Conservation (phyloP, 2,113 vertebrate genomes). For the Bostrychus sinensis region DNA sequence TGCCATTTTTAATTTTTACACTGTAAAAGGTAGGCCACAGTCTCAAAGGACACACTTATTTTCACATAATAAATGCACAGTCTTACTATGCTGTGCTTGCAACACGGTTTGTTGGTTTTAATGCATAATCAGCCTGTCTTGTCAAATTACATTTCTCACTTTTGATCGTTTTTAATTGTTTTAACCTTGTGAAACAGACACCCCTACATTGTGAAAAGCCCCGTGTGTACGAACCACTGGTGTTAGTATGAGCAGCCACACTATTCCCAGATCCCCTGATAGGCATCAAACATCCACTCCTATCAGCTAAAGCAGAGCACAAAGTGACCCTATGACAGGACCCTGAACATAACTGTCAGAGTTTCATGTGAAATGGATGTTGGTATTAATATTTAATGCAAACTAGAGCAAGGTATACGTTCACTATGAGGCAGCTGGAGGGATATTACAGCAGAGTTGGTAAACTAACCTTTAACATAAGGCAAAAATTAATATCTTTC, state of each 20-base stretch:
- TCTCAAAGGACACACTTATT: not conserved
- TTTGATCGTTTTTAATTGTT: conserved; percentile 5
- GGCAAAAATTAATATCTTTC: not conserved
- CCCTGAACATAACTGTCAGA: conserved; percentile 16
- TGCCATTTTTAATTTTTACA: not conserved
- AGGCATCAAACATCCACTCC: conserved; percentile 27
- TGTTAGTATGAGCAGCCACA: not conserved
- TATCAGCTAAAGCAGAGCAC: conserved; percentile 28
- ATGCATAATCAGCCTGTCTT: conserved; percentile 5
- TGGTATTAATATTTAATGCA: conserved; percentile 46
- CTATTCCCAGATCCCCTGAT: conserved; percentile 13
- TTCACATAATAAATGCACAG: not conserved
- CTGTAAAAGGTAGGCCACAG: not conserved
- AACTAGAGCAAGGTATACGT: conserved; percentile 17
- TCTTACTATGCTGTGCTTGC: conserved; percentile 4
- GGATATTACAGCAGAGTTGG: not conserved
- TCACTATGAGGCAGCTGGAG: conserved; percentile 27
- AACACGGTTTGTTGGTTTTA: not conserved
- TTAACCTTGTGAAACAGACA: conserved; percentile 1
- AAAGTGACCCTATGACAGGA: conserved; percentile 24
- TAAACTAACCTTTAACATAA: not conserved
- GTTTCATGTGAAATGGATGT: conserved; percentile 45
- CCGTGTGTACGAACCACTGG: not conserved
- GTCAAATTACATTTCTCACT: conserved; percentile 5
- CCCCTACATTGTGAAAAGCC: not conserved